Evolutionary conservation across 2,888 invertebrate species (phyloP).

Genomic region (Rutpela maculata): DNA sequence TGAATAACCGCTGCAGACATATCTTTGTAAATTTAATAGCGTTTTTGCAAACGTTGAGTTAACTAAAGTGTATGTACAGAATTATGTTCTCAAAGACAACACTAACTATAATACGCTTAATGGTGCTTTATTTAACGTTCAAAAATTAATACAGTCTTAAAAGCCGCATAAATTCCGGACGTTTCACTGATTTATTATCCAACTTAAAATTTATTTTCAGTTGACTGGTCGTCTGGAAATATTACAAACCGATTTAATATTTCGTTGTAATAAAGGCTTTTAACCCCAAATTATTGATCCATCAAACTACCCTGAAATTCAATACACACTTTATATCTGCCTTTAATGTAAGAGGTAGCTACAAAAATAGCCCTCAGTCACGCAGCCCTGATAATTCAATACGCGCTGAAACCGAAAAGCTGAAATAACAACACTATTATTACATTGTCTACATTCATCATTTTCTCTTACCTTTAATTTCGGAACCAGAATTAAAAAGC

Average conservation of each 20-base stretch:
- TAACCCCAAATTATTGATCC: conserved; percentile 39
- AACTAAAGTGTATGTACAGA: not conserved
- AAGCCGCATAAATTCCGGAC: not conserved
- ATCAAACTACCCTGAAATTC: conserved; percentile 32
- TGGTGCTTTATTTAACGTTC: not conserved
- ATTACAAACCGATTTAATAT: not conserved
- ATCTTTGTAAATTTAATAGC: not conserved
- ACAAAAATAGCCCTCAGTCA: conserved; percentile 45
- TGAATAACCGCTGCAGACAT: not conserved
- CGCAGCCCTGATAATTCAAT: conserved; percentile 40
- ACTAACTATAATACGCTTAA: not conserved
- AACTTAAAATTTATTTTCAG: conserved; percentile 8
- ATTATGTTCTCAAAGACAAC: not conserved
- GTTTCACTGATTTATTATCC: not conserved
- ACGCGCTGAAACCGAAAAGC: conserved; percentile 37
- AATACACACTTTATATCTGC: conserved; percentile 36
- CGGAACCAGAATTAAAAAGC: conserved; percentile 1
- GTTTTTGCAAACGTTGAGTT: not conserved
- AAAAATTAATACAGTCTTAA: not conserved
- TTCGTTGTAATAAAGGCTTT: conserved; percentile 16
- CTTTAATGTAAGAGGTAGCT: conserved; percentile 25
- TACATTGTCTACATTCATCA: conserved; percentile 9
- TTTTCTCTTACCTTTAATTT: not conserved
- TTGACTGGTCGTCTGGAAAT: not conserved
- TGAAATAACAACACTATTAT: conserved; percentile 35